These are phyloP conservation scores for Diaperis boleti DNA, from an alignment of 2,888 invertebrate genomes.

Conservation along the genomic window DNA sequence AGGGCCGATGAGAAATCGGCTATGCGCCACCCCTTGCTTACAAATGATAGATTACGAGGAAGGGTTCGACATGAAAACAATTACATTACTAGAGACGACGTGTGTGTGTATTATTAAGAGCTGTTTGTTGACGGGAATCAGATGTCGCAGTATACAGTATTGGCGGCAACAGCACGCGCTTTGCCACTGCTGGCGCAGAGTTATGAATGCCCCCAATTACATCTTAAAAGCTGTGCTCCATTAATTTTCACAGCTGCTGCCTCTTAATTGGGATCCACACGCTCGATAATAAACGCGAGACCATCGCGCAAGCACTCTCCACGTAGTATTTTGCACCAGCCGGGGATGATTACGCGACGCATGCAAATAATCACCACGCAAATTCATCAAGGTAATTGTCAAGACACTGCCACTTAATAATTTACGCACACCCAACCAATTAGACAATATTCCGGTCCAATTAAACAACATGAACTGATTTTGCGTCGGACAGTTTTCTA, in stretches of 20 bases:
- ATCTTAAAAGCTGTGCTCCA: slow-evolving; percentile 75
- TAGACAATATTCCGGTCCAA: too few relatives aligned
- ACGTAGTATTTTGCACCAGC: slow-evolving; percentile 39
- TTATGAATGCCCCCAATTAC: slow-evolving; percentile 76
- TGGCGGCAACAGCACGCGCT: slow-evolving; percentile 49
- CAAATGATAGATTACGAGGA: slow-evolving; percentile 62
- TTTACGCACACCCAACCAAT: background rate
- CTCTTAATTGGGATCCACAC: slow-evolving; percentile 73
- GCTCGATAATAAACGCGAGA: slow-evolving; percentile 69
- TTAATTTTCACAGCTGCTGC: slow-evolving; percentile 75
- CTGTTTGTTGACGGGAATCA: slow-evolving; percentile 56
- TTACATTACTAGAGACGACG: slow-evolving; percentile 49
- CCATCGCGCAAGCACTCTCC: slow-evolving; percentile 40
- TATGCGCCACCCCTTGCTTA: slow-evolving; percentile 56
- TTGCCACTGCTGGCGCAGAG: slow-evolving; percentile 59
- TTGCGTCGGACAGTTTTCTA: too few relatives aligned
- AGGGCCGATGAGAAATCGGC: slow-evolving; percentile 49
- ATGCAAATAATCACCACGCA: slow-evolving; percentile 34
- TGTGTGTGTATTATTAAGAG: slow-evolving; percentile 53
- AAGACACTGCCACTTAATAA: slow-evolving; percentile 15
- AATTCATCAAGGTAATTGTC: slow-evolving; percentile 23
- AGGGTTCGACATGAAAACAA: slow-evolving; percentile 56
- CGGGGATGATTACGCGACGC: slow-evolving; percentile 40
- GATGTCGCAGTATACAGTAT: slow-evolving; percentile 50
- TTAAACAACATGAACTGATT: too few relatives aligned